These are phyloP conservation scores for Meta bourneti DNA, from an alignment of 2,888 invertebrate species.

Conservation along the genomic window DNA sequence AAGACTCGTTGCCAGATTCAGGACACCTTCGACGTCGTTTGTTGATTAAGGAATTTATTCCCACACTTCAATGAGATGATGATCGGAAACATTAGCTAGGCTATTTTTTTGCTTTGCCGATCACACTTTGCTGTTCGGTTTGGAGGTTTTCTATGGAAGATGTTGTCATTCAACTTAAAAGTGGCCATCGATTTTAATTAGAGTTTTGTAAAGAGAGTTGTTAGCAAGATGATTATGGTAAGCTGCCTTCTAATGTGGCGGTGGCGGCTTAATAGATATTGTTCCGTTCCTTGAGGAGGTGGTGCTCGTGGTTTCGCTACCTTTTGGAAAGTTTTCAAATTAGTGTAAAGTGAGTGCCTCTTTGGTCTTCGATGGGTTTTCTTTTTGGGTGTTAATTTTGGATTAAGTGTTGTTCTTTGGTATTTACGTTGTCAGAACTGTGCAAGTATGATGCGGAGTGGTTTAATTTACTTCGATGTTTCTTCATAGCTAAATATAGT, in stretches of 20 bases:
- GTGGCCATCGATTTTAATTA: constrained; percentile 50
- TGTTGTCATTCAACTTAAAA: constrained; percentile 17
- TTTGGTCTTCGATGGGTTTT: no score
- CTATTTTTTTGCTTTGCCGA: not conserved
- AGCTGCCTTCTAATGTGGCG: constrained; percentile 24
- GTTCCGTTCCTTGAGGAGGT: not conserved
- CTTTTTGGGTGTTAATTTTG: no score
- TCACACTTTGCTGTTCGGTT: not conserved
- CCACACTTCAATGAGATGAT: constrained; percentile 23
- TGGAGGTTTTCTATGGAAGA: constrained; percentile 10
- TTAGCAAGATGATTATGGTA: constrained; percentile 56
- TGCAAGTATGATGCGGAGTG: no score
- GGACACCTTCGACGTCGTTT: constrained; percentile 10
- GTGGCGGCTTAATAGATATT: constrained; percentile 24
- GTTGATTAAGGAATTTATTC: constrained; percentile 48
- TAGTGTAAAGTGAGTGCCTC: not conserved
- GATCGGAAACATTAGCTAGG: constrained; percentile 40
- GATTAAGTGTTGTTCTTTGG: no score
- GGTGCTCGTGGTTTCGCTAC: not conserved
- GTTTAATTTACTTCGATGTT: no score
- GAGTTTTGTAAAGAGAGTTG: constrained; percentile 45
- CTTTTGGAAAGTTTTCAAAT: not conserved
- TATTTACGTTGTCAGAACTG: no score
- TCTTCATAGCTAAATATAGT: no score
- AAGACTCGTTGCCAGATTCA: constrained; percentile 18